phyloP scores from a whole-genome alignment of 1,140 invertebrate genomes.

The Trachelipus rathkii region DNA sequence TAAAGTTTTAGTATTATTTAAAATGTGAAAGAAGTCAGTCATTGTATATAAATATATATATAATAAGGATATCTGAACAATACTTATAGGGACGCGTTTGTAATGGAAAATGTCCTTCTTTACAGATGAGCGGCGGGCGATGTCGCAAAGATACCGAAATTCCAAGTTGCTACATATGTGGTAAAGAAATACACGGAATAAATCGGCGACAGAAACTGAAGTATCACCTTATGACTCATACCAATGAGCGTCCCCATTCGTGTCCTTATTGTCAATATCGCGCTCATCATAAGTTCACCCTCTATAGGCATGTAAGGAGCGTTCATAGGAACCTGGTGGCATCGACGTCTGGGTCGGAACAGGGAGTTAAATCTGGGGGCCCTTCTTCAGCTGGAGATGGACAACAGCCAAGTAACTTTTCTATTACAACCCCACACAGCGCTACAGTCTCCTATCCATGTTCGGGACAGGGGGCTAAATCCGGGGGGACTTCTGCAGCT shows the following conservation, averaged over 20 bases:
- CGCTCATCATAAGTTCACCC: slow-evolving; percentile 46
- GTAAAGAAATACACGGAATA: slow-evolving; percentile 44
- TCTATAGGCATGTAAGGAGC: slow-evolving; percentile 38
- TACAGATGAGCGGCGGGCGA: not conserved
- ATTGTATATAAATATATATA: too few species aligned
- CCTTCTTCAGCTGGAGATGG: slow-evolving; percentile 18
- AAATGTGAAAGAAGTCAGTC: too few species aligned
- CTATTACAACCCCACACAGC: not conserved
- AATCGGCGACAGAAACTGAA: slow-evolving; percentile 49
- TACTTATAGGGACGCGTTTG: not conserved
- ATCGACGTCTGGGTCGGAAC: not conserved
- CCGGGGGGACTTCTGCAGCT: slow-evolving; percentile 13
- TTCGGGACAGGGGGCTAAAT: too few species aligned
- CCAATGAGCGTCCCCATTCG: slow-evolving; percentile 50
- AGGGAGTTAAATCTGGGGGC: too few species aligned
- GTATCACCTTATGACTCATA: slow-evolving; percentile 57
- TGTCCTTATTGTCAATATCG: slow-evolving; percentile 49
- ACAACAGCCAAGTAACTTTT: not conserved
- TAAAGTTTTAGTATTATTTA: too few species aligned
- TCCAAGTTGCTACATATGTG: slow-evolving; percentile 53
- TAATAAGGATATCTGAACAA: too few species aligned
- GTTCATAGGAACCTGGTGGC: slow-evolving; percentile 19
- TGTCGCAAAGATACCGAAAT: not conserved
- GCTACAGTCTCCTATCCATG: not conserved
- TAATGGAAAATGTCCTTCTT: not conserved